Evolutionary conservation across 2,888 invertebrate genomes (phyloP), one percentile per base, ranked within the genome.

Genomic region (Miltochrista miniata): DNA sequence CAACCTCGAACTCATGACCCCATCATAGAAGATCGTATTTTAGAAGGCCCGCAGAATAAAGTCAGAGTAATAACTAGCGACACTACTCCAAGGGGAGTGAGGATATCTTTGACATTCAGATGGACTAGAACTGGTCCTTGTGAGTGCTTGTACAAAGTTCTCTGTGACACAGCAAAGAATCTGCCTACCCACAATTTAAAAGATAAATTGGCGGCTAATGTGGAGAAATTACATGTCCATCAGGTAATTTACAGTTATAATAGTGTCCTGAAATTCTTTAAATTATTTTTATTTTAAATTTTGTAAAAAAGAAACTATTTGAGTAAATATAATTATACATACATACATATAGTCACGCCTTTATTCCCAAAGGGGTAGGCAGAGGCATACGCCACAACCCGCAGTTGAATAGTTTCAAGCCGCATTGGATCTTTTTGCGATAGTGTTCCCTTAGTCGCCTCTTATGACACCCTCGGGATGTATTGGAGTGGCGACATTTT

Each of bases 91-190:
- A 70, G 91, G 24, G 60, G 62, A 1, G 81, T 72, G 0, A 89
- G 98, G 53, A 93, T 95, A 44, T 98, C 98, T 0, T 94, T 98
- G 42, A 99, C 98, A 1, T 98, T 98, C 82, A 92, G 98, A 34
- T 94, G 94, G 91, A 75, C 91, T 24, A 60, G 87, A 52, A 55
- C 85, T 77, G 66, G 92, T 0, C 68, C 92, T 2, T 97, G 97
- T 69, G 66, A 83, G 34, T 97, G 97, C 74, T 56, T 48, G 0
- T 96, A 92, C 75, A 89, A 89, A 38, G 83, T 91, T 2, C 87
- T 94, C 29, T 98, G 98, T 79, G 96, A 98, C 81, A 93, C 94
- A 7, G 63, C 47, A 0, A 49, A 55, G 8, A 59, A 58, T 1
- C 31, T 37, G 0, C 38, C 62, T 7, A 51, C 68, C 2, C 66